Conservation (phyloP, 2,888 invertebrate genomes). For the Pristionchus japonicus region DNA sequence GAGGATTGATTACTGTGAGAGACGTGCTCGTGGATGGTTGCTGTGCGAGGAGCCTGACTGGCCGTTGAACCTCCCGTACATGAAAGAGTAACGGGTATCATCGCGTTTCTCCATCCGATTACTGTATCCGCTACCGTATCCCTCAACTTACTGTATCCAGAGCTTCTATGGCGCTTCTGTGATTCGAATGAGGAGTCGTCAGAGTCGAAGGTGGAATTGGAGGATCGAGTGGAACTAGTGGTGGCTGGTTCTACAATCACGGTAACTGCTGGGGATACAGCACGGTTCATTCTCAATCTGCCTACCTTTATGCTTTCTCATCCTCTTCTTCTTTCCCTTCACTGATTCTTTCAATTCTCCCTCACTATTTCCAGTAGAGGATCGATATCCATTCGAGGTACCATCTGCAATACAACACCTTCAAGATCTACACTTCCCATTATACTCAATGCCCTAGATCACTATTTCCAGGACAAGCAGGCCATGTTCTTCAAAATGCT, state of each 20-base stretch:
- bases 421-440: background rate
- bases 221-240: background rate
- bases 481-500: background rate
- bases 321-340: conserved; percentile 7
- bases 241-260: background rate
- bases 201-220: background rate
- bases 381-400: background rate
- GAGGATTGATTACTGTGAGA: background rate
- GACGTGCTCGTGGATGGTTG: background rate
- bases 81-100: background rate
- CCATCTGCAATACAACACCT: background rate
- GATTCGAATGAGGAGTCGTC: background rate
- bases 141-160: conserved; percentile 9
- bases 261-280: no score
- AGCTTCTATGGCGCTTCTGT: background rate
- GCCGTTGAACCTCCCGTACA: background rate
- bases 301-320: background rate
- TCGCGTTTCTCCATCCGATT: background rate
- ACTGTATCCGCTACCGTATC: background rate
- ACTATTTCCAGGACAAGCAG: background rate
- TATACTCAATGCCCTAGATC: background rate
- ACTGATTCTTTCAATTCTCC: background rate
- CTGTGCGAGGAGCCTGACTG: background rate
- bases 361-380: background rate
- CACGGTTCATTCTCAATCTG: background rate